Evolutionary conservation across 2,113 vertebrate genomes (phyloP), one percentile per base, ranked within the genome.

Genomic region (Nothoprocta perdicaria): DNA sequence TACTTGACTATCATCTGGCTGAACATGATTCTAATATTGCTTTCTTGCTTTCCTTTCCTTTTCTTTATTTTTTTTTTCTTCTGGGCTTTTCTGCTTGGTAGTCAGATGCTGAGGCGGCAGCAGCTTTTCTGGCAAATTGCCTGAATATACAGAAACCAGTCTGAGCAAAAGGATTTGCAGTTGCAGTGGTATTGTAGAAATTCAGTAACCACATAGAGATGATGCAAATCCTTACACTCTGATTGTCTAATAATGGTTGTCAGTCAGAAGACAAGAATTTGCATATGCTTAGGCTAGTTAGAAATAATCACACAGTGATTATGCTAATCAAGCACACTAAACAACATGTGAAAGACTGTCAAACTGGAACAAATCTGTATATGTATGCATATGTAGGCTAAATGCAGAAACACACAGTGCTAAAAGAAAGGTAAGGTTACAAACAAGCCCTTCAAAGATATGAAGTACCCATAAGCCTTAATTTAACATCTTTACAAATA

Each of bases 161-260:
- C 71, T 80, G 89, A 87, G 85, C 38, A 68, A 92, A 88, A 88
- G 48, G 76, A 91, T 96, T 95, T 95, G 80, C 83, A 95, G 92
- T 96, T 83, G 63, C 73, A 57, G 80, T 84, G 35, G 73, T 66
- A 78, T 38, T 85, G 80, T 80, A 78, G 46, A 91, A 83, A 92
- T 85, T 94, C 92, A 94, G 92, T 83, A 92, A 91, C 88, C 83
- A 83, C 85, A 87, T 1, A 86, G 83, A 94, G 83, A 94, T 93
- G 94, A 96, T 96, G 93, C 90, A 95, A 95, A 95, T 94, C 88
- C 65, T 91, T 43, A 89, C 55, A 80, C 80, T 90, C 88, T 89
- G 91, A 93, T 96, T 95, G 94, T 86, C 91, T 94, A 95, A 92
- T 95, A 96, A 94, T 84, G 61, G 52, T 71, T 96, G 95, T 94